Evolutionary conservation across 1,140 invertebrate genomes (phyloP), one percentile per base, ranked within the genome.

Genomic region (Apocrypta bakeri): DNA sequence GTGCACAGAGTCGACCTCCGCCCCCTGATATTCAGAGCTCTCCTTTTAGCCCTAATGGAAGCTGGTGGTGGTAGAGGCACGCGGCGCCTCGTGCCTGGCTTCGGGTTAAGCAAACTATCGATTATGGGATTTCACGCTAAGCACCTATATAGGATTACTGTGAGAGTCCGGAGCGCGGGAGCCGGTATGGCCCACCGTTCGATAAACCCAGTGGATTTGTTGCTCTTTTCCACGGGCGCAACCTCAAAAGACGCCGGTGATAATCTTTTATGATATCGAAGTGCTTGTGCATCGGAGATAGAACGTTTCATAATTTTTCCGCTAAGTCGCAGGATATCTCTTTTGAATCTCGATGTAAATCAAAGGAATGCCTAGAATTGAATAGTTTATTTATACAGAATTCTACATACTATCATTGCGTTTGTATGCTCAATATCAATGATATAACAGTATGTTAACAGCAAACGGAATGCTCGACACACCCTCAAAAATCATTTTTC

Each of bases 41-140:
- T 79, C 79, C 79, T 24, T 29, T 33, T 33, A 56, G 37, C 78
- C 21, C 85, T 89, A 90, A 90, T 90, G 89, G 89, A 87, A 87
- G 75, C 78, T 14, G 71, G 37, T 37, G 63, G 63, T 14, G 42
- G 71, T 81, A n/a, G n/a, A n/a, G 85, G 82, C 89, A 89, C 89
- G 89, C 87, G 89, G 87, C 88, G 87, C 85, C 89, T 89, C 89
- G 89, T 90, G 89, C 56, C 56, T 2, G 48, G 86, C 88, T 31
- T 81, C 85, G 85, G 87, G 87, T 90, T 90, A 88, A 90, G 88
- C 88, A 90, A 90, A 90, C 89, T 90, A 90, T 90, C 89, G 89
- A 90, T 90, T 90, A 90, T 90, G 84, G 89, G 89, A 90, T 90
- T 90, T 90, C 86, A 90, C 87, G 89, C 86, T 89, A 88, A 90